phyloP scores from a whole-genome alignment of 1,140 invertebrate genomes.

The Anthonomus grandis region DNA sequence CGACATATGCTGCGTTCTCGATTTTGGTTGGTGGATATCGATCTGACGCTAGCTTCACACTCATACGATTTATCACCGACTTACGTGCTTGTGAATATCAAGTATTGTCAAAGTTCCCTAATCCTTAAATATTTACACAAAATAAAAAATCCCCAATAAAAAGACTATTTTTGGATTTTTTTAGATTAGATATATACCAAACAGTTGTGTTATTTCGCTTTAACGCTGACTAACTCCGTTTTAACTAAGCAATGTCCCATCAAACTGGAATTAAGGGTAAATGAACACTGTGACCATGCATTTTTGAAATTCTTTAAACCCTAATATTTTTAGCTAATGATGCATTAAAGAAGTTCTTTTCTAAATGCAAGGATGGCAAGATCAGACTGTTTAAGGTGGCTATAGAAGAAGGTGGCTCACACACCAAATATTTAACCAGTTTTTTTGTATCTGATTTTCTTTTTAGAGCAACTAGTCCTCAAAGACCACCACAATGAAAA shows the following conservation, averaged over 20 bases:
- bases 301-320: slow-evolving; percentile 29
- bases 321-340: slow-evolving; percentile 69
- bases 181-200: no score
- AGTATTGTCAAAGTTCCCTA: no score
- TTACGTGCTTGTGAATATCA: no score
- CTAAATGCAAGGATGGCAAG: slow-evolving; percentile 77
- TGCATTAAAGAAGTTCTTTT: slow-evolving; percentile 74
- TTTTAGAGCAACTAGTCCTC: slow-evolving; percentile 75
- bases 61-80: no score
- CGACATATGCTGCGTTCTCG: no score
- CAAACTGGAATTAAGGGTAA: slow-evolving; percentile 75
- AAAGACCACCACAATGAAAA: slow-evolving; percentile 63
- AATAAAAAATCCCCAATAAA: no score
- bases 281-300: slow-evolving; percentile 17
- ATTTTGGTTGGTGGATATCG: no score
- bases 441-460: slow-evolving; percentile 18
- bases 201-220: no score
- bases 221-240: neutral
- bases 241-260: slow-evolving; percentile 61
- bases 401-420: slow-evolving; percentile 76
- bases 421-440: slow-evolving; percentile 19
- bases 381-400: slow-evolving; percentile 77
- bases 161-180: no score
- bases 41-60: no score
- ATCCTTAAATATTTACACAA: no score